Evolutionary conservation across 2,113 vertebrate species (phyloP).

Genomic region (Lipophrys pholis): DNA sequence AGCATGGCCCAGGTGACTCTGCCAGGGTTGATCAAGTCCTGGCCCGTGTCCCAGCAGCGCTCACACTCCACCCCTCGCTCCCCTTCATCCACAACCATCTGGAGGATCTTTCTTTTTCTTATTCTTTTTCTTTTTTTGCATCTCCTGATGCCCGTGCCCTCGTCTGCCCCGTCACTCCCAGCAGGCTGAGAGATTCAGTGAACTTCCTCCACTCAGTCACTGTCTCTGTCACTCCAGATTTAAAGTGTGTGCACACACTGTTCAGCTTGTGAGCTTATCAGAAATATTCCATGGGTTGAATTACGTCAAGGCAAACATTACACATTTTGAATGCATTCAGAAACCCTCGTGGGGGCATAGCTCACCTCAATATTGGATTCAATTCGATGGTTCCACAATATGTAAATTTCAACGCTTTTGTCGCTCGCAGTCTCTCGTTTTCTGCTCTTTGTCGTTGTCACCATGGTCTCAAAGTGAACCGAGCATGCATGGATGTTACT

Average conservation of each 20-base stretch:
- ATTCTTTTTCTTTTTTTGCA: slow-evolving; percentile 20
- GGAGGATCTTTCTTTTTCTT: slow-evolving; percentile 31
- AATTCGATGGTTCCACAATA: not conserved
- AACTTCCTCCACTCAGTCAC: slow-evolving; percentile 12
- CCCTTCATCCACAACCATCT: slow-evolving; percentile 51
- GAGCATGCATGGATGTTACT: not conserved
- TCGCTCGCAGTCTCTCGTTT: not conserved
- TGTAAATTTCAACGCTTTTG: not conserved
- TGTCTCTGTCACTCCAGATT: slow-evolving; percentile 38
- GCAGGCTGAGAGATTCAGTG: slow-evolving; percentile 30
- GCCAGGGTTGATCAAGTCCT: slow-evolving; percentile 34
- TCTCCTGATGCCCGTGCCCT: slow-evolving; percentile 33
- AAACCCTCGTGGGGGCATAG: not conserved
- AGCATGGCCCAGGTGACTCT: slow-evolving; percentile 28
- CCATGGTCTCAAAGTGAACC: not conserved
- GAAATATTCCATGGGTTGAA: slow-evolving; percentile 1
- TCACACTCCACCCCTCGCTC: slow-evolving; percentile 14
- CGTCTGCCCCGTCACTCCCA: slow-evolving; percentile 26
- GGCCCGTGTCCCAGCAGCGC: slow-evolving; percentile 21
- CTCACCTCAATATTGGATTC: not conserved
- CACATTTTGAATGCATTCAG: not conserved
- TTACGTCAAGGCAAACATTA: slow-evolving; percentile 9
- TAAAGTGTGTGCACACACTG: slow-evolving; percentile 27
- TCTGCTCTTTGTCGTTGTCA: not conserved
- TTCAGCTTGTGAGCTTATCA: slow-evolving; percentile 7